A percentile compares a stretch with the other conserved stretches of the same genome.
These are phyloP conservation scores for Plecotus auritus DNA, from an alignment of 2,113 vertebrate genomes.

Conservation along the genomic window DNA sequence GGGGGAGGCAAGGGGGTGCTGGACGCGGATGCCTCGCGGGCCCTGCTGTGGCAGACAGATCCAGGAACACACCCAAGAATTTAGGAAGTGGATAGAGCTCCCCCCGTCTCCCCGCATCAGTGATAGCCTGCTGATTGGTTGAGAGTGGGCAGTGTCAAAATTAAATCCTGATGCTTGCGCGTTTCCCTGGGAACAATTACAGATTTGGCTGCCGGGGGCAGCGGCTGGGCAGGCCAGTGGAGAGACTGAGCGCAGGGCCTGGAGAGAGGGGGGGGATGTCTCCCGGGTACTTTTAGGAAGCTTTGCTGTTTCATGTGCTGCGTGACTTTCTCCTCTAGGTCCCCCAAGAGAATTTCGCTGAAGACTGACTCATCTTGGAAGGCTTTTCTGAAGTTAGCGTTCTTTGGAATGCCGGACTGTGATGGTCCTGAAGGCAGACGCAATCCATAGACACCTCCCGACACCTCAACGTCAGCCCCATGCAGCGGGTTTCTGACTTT, in stretches of 20 bases:
- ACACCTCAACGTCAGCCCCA: not conserved
- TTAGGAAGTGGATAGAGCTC: constrained; percentile 32
- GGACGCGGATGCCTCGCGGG: not conserved
- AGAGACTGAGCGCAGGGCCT: not conserved
- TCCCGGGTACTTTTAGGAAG: constrained; percentile 5
- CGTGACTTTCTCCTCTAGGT: not conserved
- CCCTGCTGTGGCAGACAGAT: not conserved
- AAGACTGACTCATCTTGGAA: constrained; percentile 15
- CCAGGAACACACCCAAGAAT: constrained; percentile 37
- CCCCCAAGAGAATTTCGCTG: not conserved
- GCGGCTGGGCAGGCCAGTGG: not conserved
- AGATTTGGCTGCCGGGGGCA: not conserved
- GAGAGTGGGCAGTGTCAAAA: constrained; percentile 1
- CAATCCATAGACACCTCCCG: not conserved
- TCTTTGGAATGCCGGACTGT: not conserved
- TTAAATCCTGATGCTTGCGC: constrained; percentile 54
- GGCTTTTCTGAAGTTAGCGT: constrained; percentile 2
- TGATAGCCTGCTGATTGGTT: constrained; percentile 17
- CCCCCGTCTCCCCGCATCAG: not conserved
- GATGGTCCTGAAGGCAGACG: not conserved
- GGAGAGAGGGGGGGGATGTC: not conserved
- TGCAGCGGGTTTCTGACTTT: not conserved
- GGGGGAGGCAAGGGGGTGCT: not conserved
- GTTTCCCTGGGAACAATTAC: constrained; percentile 39
- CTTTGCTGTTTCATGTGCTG: not conserved